Evolutionary conservation across 35 echinoderm and acorn worm genomes (phyloP).

Genomic region (Stichopus chloronotus): DNA sequence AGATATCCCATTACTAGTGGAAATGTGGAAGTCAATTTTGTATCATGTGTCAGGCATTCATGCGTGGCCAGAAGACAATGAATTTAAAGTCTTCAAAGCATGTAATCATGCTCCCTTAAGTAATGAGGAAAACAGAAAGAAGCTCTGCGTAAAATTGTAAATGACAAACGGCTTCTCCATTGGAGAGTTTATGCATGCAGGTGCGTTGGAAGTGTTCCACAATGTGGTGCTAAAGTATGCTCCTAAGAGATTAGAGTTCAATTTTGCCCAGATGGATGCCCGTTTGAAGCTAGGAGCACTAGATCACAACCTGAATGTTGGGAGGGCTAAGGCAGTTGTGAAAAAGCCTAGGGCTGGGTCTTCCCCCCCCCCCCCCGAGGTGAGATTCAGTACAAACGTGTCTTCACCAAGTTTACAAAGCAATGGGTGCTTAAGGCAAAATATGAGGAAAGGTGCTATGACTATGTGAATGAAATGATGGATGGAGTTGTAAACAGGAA

Average conservation of each 20-base stretch:
- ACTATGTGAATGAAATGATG: slow-evolving; percentile 24
- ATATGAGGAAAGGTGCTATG: slow-evolving; percentile 7
- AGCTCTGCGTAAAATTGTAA: not conserved
- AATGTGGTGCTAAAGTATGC: slow-evolving; percentile 49
- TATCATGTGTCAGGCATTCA: not conserved
- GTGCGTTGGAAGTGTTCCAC: slow-evolving; percentile 33
- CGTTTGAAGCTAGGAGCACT: slow-evolving; percentile 11
- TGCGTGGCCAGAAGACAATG: not conserved
- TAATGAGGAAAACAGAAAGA: not conserved
- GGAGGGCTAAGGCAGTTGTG: not conserved
- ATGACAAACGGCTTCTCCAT: not conserved
- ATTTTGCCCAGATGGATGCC: not conserved
- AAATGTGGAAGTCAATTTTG: slow-evolving; percentile 31
- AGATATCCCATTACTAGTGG: not conserved
- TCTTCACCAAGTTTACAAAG: slow-evolving; percentile 2
- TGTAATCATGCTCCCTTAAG: not conserved
- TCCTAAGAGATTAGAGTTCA: slow-evolving; percentile 31
- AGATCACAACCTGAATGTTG: slow-evolving; percentile 36
- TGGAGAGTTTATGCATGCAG: slow-evolving; percentile 6
- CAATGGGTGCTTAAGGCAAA: slow-evolving; percentile 23
- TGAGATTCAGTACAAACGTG: not conserved
- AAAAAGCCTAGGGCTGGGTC: slow-evolving; percentile 14
- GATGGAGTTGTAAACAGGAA: slow-evolving; percentile 14
- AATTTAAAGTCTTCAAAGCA: not conserved
- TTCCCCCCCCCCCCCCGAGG: not conserved